phyloP scores from a whole-genome alignment of 2,797 vertebrate genomes.

The Melanotaenia boesemani region DNA sequence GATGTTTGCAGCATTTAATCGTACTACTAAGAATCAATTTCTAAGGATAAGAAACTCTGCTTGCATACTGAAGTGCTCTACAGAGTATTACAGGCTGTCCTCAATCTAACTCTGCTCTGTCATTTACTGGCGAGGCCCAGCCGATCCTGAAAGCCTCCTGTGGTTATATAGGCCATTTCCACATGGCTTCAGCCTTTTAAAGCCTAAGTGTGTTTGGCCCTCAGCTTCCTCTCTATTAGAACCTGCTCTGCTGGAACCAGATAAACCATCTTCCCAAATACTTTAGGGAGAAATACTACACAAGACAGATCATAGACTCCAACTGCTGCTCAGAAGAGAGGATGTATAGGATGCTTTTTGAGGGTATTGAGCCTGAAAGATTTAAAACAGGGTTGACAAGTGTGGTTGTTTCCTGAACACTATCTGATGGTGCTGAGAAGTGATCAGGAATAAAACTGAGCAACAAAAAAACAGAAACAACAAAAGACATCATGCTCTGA shows the following conservation, averaged over 20 bases:
- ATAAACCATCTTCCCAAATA: conserved; percentile 68
- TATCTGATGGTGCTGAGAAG: conserved; percentile 60
- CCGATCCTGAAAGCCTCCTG: conserved; percentile 68
- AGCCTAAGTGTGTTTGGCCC: conserved; percentile 70
- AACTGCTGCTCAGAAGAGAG: conserved; percentile 33
- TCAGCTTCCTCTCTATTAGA: conserved; percentile 75
- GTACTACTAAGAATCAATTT: conserved; percentile 12
- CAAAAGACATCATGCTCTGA: conserved; percentile 66
- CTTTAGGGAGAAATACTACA: conserved; percentile 54
- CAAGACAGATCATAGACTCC: conserved; percentile 50
- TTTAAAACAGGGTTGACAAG: conserved; percentile 66
- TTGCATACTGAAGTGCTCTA: conserved; percentile 23
- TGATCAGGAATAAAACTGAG: conserved; percentile 62
- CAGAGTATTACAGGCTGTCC: conserved; percentile 40
- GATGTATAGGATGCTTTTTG: conserved; percentile 54
- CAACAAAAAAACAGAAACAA: conserved; percentile 56
- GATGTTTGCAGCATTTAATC: conserved; percentile 25
- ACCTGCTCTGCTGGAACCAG: conserved; percentile 74
- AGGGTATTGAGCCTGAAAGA: conserved; percentile 54
- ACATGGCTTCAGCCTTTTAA: conserved; percentile 71
- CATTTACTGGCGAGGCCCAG: conserved; percentile 59
- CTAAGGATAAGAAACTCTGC: conserved; percentile 22
- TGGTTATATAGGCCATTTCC: conserved; percentile 74
- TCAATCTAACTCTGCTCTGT: conserved; percentile 63
- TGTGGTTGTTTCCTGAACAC: conserved; percentile 59